Evolutionary conservation across 2,888 invertebrate genomes (phyloP).

Genomic region (Scelioninae gen. 2): DNA sequence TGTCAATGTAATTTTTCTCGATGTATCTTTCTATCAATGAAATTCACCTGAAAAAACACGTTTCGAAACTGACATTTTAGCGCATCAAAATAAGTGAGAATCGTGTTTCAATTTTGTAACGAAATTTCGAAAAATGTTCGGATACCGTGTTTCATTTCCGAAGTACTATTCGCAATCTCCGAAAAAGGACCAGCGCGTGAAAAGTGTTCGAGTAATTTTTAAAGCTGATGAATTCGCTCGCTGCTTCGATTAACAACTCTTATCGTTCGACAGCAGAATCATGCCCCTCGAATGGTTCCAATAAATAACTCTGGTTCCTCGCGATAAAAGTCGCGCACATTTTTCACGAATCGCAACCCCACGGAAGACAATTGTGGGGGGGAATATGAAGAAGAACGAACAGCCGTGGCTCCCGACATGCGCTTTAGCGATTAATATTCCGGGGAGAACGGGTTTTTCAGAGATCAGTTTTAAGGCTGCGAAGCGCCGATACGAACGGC

Average conservation of each 20-base stretch:
- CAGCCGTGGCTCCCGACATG: constrained; percentile 1
- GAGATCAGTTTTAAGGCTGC: constrained; percentile 26
- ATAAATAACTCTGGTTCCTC: constrained; percentile 40
- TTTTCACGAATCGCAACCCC: constrained; percentile 39
- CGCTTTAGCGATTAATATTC: constrained; percentile 22
- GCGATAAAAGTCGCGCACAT: constrained; percentile 45
- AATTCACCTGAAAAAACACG: too few relatives aligned
- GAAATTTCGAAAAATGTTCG: background rate
- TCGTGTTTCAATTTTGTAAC: too few relatives aligned
- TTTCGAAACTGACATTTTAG: too few relatives aligned
- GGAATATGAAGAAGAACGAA: constrained; percentile 3
- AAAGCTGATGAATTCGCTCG: constrained; percentile 40
- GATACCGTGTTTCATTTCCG: constrained; percentile 27
- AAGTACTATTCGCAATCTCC: constrained; percentile 21
- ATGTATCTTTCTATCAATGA: too few relatives aligned
- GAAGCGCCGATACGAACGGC: constrained; percentile 27
- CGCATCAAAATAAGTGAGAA: too few relatives aligned
- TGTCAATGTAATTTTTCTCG: too few relatives aligned
- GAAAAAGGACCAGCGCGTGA: background rate
- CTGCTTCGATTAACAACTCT: constrained; percentile 44
- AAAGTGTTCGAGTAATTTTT: constrained; percentile 29
- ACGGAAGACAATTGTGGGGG: constrained; percentile 32
- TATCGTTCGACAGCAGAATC: constrained; percentile 35
- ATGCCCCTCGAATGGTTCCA: constrained; percentile 29
- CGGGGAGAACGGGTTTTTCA: constrained; percentile 8